Percentiles rank a stretch among this genome's conserved stretches.
Conservation (phyloP, 2,888 invertebrate genomes). For the Chouioia cunea region DNA sequence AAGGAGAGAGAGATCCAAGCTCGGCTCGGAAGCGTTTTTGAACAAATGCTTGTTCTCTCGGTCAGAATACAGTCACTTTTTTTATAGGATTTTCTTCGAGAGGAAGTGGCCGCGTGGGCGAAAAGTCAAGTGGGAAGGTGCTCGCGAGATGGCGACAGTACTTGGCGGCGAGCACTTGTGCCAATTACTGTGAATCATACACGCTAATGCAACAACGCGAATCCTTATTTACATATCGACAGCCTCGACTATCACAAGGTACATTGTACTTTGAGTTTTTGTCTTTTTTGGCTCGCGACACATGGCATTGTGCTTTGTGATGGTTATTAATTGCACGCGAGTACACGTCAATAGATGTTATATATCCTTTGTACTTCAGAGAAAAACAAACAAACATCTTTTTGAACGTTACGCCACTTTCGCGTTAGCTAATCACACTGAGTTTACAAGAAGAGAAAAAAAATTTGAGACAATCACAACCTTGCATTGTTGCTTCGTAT, state of each 20-base stretch:
- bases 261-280: conserved; percentile 16
- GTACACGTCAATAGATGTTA: too few species aligned
- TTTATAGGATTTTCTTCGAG: background rate
- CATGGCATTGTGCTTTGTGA: conserved; percentile 4
- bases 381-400: too few species aligned
- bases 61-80: conserved; percentile 10
- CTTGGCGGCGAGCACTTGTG: background rate
- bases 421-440: too few species aligned
- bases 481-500: too few species aligned
- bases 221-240: conserved; percentile 30
- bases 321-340: too few species aligned
- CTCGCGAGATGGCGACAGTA: background rate
- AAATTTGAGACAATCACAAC: too few species aligned
- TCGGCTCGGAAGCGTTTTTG: conserved; percentile 24
- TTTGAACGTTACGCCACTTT: too few species aligned
- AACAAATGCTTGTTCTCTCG: background rate
- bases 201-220: conserved; percentile 18
- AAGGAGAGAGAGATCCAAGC: too few species aligned
- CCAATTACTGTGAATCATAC: conserved; percentile 40
- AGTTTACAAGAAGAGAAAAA: too few species aligned
- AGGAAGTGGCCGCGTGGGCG: conserved; percentile 17
- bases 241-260: background rate
- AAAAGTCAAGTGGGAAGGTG: conserved; percentile 25
- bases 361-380: too few species aligned
- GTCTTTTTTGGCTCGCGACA: background rate